Evolutionary conservation across 2,113 vertebrate genomes (phyloP).

Genomic region (Odocoileus virginianus): DNA sequence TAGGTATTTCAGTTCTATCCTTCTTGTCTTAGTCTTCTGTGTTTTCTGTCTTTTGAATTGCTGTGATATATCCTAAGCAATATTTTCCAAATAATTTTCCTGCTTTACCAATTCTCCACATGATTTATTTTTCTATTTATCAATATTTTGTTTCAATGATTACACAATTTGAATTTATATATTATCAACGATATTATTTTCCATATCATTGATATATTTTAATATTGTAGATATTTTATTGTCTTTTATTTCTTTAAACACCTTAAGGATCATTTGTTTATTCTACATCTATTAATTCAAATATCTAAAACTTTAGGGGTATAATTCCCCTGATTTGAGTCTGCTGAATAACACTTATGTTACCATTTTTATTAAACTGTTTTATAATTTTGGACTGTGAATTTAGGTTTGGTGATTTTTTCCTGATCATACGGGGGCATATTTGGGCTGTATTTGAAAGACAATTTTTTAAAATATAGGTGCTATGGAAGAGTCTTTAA

Average conservation of each 20-base stretch:
- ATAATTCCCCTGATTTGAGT: neutral
- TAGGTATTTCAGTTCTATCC: neutral
- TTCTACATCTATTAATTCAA: neutral
- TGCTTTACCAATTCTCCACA: neutral
- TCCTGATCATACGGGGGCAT: neutral
- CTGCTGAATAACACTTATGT: neutral
- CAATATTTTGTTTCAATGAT: neutral
- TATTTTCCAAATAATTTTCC: neutral
- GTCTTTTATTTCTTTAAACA: neutral
- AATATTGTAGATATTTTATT: neutral
- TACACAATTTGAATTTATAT: neutral
- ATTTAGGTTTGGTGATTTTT: neutral
- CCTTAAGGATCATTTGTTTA: neutral
- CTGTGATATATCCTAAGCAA: neutral
- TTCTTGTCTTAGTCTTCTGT: neutral
- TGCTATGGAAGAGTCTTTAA: neutral
- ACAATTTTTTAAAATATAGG: neutral
- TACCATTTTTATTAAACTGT: neutral
- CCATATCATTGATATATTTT: neutral
- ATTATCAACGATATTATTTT: neutral
- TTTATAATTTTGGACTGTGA: neutral
- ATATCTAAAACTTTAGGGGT: neutral
- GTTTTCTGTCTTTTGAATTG: neutral
- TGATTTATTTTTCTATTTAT: neutral
- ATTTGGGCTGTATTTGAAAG: neutral